A percentile compares a stretch with the other conserved stretches of the same genome.
Evolutionary conservation across 2,113 vertebrate genomes (phyloP).

Genomic region (Gymnocephalus cernua): DNA sequence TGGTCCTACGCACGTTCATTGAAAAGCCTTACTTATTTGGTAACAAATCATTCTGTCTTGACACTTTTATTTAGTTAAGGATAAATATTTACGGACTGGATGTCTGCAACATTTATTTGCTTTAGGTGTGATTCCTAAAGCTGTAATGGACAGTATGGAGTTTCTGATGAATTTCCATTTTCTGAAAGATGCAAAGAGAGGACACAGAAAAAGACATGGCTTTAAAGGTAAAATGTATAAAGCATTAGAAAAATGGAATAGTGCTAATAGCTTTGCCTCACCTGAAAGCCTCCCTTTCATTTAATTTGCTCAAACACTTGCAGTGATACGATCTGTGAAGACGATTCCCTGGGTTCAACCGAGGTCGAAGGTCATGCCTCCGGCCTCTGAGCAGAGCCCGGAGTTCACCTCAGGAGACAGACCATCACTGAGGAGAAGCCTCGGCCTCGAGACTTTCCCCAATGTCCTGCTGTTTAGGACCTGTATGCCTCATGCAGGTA

Average conservation of each 20-base stretch:
- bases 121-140: constrained; percentile 88
- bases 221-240: constrained; percentile 84
- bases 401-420: constrained; percentile 84
- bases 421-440: constrained; percentile 84
- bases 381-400: constrained; percentile 12
- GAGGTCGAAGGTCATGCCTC: constrained; percentile 31
- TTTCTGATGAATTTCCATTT: constrained; percentile 80
- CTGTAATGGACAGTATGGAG: constrained; percentile 88
- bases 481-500: constrained; percentile 87
- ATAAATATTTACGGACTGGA: rapidly evolving
- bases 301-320: not conserved
- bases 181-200: constrained; percentile 75
- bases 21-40: constrained; percentile 89
- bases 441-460: constrained; percentile 88
- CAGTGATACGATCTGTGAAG: constrained; percentile 79
- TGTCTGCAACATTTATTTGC: not conserved
- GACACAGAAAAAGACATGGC: constrained; percentile 81
- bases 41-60: constrained; percentile 55
- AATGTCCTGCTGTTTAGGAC: constrained; percentile 84
- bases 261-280: not conserved
- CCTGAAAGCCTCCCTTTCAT: not conserved
- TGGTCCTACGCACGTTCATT: constrained; percentile 87
- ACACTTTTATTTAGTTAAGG: rapidly evolving
- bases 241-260: not conserved
- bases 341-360: constrained; percentile 74